These are phyloP conservation scores for Sminthurinus aureus DNA, from an alignment of 2,888 invertebrate species.

Conservation along the genomic window DNA sequence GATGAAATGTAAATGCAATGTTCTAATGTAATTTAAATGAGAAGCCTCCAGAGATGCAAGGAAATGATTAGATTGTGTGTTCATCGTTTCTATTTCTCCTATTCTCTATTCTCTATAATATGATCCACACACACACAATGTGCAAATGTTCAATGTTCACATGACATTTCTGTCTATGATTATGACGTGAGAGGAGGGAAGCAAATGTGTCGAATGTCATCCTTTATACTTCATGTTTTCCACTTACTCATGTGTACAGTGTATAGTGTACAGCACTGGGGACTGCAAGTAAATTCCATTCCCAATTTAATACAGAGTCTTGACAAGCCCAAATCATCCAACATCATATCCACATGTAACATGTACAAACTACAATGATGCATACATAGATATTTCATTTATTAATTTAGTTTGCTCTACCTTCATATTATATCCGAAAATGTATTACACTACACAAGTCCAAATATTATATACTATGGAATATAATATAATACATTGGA, in stretches of 20 bases:
- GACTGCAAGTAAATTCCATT: neutral
- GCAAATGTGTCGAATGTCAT: neutral
- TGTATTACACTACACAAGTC: no score
- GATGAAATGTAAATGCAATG: conserved; percentile 29
- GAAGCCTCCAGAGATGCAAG: conserved; percentile 27
- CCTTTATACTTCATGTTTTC: neutral
- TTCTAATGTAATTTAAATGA: conserved; percentile 38
- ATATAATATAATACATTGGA: neutral
- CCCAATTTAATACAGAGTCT: neutral
- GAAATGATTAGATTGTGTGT: conserved; percentile 33
- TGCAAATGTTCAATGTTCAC: neutral
- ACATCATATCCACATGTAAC: no score
- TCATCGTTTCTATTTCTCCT: neutral
- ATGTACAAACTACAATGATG: neutral
- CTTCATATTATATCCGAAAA: no score
- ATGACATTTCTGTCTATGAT: neutral
- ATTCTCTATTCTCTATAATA: neutral
- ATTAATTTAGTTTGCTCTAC: no score
- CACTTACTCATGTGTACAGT: neutral
- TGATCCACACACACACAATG: neutral
- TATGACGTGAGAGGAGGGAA: neutral
- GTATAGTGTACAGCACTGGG: neutral
- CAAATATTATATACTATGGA: neutral
- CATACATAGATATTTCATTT: no score
- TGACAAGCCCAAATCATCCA: no score